Evolutionary conservation across 2,113 vertebrate genomes (phyloP).

Genomic region (Mobula hypostoma): DNA sequence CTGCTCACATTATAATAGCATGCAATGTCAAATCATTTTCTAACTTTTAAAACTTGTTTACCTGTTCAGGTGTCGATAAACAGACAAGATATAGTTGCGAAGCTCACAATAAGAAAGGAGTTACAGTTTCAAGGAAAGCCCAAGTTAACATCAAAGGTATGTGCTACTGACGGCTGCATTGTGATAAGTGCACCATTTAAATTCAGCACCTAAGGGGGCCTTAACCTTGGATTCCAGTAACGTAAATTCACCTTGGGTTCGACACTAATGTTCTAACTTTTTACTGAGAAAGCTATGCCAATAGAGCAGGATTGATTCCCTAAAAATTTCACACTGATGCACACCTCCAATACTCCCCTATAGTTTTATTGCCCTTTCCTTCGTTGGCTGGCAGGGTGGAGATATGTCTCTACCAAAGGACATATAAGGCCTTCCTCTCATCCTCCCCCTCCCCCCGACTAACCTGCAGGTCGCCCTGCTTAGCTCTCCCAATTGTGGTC

Average conservation of each 20-base stretch:
- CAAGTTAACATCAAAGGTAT: constrained; percentile 85
- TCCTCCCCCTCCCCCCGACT: too few relatives aligned
- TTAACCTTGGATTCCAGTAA: not conserved
- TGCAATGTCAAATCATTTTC: not conserved
- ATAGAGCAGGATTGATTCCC: too few relatives aligned
- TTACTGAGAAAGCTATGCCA: not conserved
- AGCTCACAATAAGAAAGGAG: constrained; percentile 76
- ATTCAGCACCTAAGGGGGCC: too few relatives aligned
- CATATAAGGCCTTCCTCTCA: too few relatives aligned
- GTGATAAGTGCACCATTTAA: not conserved
- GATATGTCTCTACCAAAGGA: too few relatives aligned
- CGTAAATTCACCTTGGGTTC: not conserved
- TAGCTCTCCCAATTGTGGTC: too few relatives aligned
- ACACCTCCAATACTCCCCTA: not conserved
- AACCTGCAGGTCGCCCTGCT: too few relatives aligned
- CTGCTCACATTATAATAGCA: not conserved
- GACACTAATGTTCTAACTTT: not conserved
- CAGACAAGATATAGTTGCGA: constrained; percentile 78
- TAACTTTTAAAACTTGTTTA: not conserved
- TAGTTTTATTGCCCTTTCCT: not conserved
- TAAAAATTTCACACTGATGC: not conserved
- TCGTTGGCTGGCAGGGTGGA: too few relatives aligned
- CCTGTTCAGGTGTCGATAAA: constrained; percentile 61
- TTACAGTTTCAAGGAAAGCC: constrained; percentile 69
- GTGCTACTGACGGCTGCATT: not conserved